A percentile compares a stretch with the other conserved stretches of the same genome.
Evolutionary conservation across 2,113 vertebrate genomes (phyloP).

Genomic region (Ptyas mucosa): DNA sequence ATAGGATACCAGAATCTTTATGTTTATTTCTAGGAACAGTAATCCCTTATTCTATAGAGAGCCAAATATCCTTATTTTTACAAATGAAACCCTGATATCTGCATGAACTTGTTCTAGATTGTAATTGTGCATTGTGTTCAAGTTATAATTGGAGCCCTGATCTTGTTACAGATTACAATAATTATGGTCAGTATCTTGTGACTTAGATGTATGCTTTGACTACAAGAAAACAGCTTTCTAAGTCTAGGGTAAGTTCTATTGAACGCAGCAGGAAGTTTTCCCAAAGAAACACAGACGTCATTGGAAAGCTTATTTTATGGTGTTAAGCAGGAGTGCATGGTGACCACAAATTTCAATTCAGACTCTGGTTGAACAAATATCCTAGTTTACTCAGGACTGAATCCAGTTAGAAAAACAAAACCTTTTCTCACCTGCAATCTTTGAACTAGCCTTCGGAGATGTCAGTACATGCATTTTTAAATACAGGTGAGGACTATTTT

Average conservation of each 20-base stretch:
- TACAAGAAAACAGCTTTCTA: background rate
- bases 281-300: background rate
- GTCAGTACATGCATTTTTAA: background rate
- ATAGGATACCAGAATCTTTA: background rate
- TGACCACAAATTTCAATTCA: background rate
- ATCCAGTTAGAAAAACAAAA: background rate
- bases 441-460: background rate
- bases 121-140: background rate
- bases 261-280: background rate
- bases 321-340: background rate
- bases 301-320: background rate
- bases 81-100: conserved; percentile 1
- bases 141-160: background rate
- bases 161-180: background rate
- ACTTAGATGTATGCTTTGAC: background rate
- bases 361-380: background rate
- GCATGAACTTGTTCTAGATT: conserved; percentile 7
- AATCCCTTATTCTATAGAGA: background rate
- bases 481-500: background rate
- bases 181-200: background rate
- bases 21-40: background rate
- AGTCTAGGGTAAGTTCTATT: background rate
- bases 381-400: background rate
- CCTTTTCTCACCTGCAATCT: background rate
- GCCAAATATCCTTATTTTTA: background rate